A percentile compares a stretch with the other conserved stretches of the same genome.
phyloP scores from a whole-genome alignment of 2,113 vertebrate species.

The Bubo blakistoni region DNA sequence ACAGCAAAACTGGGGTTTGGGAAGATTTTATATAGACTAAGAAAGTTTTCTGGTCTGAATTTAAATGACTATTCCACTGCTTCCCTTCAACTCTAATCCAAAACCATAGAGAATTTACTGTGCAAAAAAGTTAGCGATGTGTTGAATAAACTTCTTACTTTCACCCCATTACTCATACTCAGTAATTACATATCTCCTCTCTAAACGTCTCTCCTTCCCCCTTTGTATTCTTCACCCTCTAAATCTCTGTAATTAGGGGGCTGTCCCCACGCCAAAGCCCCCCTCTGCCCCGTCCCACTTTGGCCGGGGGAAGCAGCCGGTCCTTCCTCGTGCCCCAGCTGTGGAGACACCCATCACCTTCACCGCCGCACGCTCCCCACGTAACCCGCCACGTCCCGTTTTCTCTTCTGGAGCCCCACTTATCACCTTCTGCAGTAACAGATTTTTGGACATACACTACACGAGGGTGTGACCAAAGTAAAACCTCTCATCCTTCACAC shows the following conservation, averaged over 20 bases:
- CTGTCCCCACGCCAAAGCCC: not conserved
- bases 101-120: not conserved
- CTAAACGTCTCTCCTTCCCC: not conserved
- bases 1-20: not conserved
- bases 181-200: not conserved
- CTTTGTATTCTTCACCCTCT: not conserved
- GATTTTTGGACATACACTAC: fast-evolving
- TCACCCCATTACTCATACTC: slow-evolving; percentile 25
- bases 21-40: not conserved
- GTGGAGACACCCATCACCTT: not conserved
- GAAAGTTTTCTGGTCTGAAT: not conserved
- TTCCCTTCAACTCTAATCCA: not conserved
- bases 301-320: fast-evolving
- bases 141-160: slow-evolving; percentile 4
- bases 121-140: not conserved
- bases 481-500: not conserved
- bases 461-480: fast-evolving
- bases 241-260: not conserved
- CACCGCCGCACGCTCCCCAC: not conserved
- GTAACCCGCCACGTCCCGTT: fast-evolving
- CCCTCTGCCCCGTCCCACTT: not conserved
- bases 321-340: fast-evolving
- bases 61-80: not conserved
- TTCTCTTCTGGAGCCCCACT: not conserved
- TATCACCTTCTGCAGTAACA: not conserved